These are phyloP conservation scores for Tylochromis polylepis DNA, from an alignment of 2,113 vertebrate genomes.

Conservation along the genomic window DNA sequence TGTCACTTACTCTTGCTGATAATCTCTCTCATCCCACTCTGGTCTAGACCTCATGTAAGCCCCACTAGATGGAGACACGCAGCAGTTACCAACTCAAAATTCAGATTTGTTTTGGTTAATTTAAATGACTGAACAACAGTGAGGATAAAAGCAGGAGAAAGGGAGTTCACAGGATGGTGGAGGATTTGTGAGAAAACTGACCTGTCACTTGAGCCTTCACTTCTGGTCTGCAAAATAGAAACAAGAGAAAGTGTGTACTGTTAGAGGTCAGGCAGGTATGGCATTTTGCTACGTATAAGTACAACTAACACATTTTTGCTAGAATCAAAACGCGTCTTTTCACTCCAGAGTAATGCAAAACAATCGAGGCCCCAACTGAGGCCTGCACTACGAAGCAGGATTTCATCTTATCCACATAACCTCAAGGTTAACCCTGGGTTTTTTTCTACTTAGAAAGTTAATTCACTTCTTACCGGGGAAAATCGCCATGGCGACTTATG, in stretches of 20 bases:
- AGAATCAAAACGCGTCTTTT: not conserved
- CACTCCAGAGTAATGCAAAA: not conserved
- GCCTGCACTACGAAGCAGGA: not conserved
- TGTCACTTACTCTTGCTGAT: slow-evolving; percentile 35
- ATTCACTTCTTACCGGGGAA: too few relatives aligned
- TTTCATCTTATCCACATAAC: not conserved
- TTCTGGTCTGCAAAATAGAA: slow-evolving; percentile 28
- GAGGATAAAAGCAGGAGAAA: not conserved
- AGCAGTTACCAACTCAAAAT: not conserved
- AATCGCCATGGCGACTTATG: too few relatives aligned
- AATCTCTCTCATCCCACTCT: slow-evolving; percentile 26
- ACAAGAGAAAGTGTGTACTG: not conserved
- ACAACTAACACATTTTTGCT: not conserved
- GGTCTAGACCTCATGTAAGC: slow-evolving; percentile 39
- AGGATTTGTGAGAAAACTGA: not conserved
- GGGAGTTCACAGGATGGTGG: not conserved
- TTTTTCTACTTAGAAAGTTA: too few relatives aligned
- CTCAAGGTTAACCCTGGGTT: too few relatives aligned
- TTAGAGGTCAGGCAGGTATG: not conserved
- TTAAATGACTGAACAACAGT: not conserved
- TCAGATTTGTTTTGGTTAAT: not conserved
- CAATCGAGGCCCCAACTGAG: not conserved
- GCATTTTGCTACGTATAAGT: not conserved
- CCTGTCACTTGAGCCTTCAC: slow-evolving; percentile 26
- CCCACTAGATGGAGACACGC: not conserved